Base-by-base conservation (phyloP, 2,888 invertebrate species). In the Epinotia ramella region DNA sequence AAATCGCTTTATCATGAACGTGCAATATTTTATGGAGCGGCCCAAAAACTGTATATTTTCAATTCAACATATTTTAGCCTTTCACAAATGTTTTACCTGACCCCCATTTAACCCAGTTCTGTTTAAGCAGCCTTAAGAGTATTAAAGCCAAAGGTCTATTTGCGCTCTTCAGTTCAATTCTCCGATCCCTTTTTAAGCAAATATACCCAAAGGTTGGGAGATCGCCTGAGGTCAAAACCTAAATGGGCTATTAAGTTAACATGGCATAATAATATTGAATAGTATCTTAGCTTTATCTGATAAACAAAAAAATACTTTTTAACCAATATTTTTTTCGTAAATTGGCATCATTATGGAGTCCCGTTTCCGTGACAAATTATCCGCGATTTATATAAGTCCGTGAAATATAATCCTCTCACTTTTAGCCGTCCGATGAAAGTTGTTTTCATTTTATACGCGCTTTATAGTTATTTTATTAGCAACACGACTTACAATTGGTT, bases 111-210 rank as follows among this genome's bases (percentile, higher is more conserved):
- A 70, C 49, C 57, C 59, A 70, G 16, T 49, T 63, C 28, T 64
- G 18, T 66, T 56, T 56, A 68, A 63, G 68, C n/a, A 20, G 20
- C 33, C 11, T 76, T n/a, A 68, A 68, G n/a, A 57, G 44, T 33
- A 53, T 63, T 64, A 74, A 74, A 75, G 70, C 60, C 60, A 59
- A 70, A 70, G 64, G 65, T 66, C 49, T 53, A 53, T 75, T 70
- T 60, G 59, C 24, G 28, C 40, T 53, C 40, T 53, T 70, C 70
- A 70, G 53, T 66, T 70, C 49, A 75, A 71, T 75, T 60, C 65
- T 44, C 53, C 44, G 75, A 56, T 71, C 75, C 70, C 70, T 75
- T 75, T 66, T 75, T 71, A 70, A 71, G 65, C 60, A 75, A 75
- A 75, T 71, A 75, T n/a, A 53, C 46, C 57, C 49, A 56, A 63